Base-by-base conservation (phyloP, 2,797 vertebrate genomes). In the Danio tinwini region DNA sequence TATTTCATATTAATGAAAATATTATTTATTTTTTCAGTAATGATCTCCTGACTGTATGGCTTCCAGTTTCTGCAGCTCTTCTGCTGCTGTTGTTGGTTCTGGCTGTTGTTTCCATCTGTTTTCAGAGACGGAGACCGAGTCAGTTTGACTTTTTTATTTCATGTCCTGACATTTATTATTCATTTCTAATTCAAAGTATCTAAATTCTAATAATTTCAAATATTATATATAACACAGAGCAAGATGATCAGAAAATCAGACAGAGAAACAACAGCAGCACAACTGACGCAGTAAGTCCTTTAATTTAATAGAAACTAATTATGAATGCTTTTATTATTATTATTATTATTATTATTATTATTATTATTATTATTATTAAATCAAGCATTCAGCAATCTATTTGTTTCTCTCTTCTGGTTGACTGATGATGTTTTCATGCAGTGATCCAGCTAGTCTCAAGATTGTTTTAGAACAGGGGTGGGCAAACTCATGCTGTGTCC, bases 41-140 rank as follows among this genome's bases (percentile, higher is more conserved):
- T 16, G 5, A 1, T 3, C 2, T 0, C 4, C 67, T 69, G 67
- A 6, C 0, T 52, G 47, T 69, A 29, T n/a, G 67, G 67, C 21
- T 69, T 69, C 14, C 29, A 17, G 49, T 52, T 69, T 52, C 49
- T 39, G 67, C 67, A 53, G 29, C 14, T 0, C 47, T 69, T 50
- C 29, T 69, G 47, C 45, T 69, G 49, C 2, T 69, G 49, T 2
- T 69, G 37, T 10, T 52, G 49, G 39, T 69, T 69, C 21, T 69
- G 29, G 1, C 39, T 9, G 0, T 0, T 53, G 67, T 69, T 69
- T 52, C 69, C 47, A 53, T 6, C 47, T 53, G 49, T 29, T 69
- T 10, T 19, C 5, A 11, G 42, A 47, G 4, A 65, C 11, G 0
- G 6, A 65, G n/a, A 64, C 3, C 10, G n/a, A n/a, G 65, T 68